Percentiles rank a stretch among this genome's conserved stretches.
Conservation (phyloP, 1,140 invertebrate species). For the Hirudo medicinalis region DNA sequence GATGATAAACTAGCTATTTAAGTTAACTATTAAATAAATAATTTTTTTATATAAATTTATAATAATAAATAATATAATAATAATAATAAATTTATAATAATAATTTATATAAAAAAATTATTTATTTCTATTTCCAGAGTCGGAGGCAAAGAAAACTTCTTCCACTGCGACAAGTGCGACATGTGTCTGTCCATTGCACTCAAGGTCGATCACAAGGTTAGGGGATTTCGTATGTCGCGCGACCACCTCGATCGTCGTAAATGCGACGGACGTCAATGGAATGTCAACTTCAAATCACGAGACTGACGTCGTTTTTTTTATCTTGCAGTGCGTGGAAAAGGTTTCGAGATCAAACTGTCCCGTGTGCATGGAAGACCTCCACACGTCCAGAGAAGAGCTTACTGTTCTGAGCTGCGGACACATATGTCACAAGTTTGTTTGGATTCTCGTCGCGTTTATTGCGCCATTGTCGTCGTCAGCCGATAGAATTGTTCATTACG, state of each 20-base stretch:
- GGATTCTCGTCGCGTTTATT: constrained; percentile 47
- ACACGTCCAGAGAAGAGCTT: constrained; percentile 69
- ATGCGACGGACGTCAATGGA: no score
- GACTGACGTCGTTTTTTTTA: no score
- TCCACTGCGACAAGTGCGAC: constrained; percentile 71
- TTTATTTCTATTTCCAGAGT: constrained; percentile 43
- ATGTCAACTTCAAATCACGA: no score
- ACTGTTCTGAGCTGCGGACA: constrained; percentile 74
- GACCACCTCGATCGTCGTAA: no score
- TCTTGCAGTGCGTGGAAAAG: constrained; percentile 71
- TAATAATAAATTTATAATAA: background rate
- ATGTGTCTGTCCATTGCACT: constrained; percentile 68
- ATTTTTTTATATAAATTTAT: no score
- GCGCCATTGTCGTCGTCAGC: no score
- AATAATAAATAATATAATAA: background rate
- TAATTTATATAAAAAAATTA: background rate
- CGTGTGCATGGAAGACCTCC: constrained; percentile 72
- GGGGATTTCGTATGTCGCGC: no score
- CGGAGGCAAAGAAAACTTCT: constrained; percentile 68
- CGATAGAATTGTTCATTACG: no score
- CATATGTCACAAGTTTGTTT: constrained; percentile 55
- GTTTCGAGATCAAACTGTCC: constrained; percentile 70
- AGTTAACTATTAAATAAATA: no score
- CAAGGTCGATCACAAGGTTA: constrained; percentile 63
- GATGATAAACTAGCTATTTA: no score